Evolutionary conservation across 1,140 invertebrate species (phyloP), one percentile per base, ranked within the genome.

Genomic region (Homalodisca vitripennis): DNA sequence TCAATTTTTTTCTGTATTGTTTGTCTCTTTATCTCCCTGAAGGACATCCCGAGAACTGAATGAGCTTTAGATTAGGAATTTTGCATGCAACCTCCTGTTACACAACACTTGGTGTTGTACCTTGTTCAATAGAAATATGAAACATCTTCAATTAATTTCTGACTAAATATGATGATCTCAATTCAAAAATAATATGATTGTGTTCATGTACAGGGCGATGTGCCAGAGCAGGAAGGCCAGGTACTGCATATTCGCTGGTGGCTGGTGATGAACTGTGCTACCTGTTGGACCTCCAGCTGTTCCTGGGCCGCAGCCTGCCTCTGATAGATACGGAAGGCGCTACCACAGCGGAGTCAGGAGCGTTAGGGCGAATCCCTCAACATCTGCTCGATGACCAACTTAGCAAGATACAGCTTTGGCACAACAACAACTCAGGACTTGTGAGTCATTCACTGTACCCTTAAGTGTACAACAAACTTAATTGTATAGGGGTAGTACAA

Each of bases 231-330:
- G 97, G 97, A 6, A 84, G 95, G 32, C 86, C 84, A 64, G 98
- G 98, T 29, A 90, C 86, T 6, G 94, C 97, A 0, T 96, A 91
- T 77, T 98, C 93, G 10, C 84, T 99, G 51, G 83, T 99, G 27
- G 82, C 89, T 0, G 87, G 88, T 0, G 97, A 99, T 74, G 98
- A 99, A 79, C 83, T 94, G 26, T 87, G 97, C 0, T 96, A 97
- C 80, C 80, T 99, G 0, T 76, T 98, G 30, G 97, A 99, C 83
- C 82, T 99, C 26, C 92, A 98, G 78, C 82, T 99, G 46, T 99
- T 99, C 80, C 84, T 99, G 20, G 94, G 93, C 22, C 84, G 89
- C 29, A 83, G 89, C 3, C 80, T 97, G 1, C 83, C 84, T 47
- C 79, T 87, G 31, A 83, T 89, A 82, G 84, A 46, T 76, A 80